Evolutionary conservation across 2,888 invertebrate species (phyloP).

Genomic region (Itoplectis maculator): DNA sequence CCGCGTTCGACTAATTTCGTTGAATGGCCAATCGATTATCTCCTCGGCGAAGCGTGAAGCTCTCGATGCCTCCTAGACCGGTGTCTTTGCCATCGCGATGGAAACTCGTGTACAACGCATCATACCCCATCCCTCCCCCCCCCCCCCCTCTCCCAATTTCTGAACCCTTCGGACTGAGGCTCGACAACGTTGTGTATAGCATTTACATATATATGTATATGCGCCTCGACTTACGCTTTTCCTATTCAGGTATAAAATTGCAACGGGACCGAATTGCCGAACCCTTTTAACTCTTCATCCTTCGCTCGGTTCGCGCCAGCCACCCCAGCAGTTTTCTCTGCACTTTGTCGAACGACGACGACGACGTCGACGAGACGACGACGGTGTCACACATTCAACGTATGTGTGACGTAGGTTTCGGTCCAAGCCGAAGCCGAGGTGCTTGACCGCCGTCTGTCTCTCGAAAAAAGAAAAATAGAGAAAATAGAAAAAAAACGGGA

Average conservation of each 20-base stretch:
- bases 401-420: too few species aligned
- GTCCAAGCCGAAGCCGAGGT: constrained; percentile 18
- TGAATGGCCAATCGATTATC: constrained; percentile 82
- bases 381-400: constrained; percentile 3
- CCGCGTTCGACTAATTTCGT: constrained; percentile 73
- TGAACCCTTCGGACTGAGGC: constrained; percentile 22
- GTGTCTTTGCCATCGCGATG: constrained; percentile 56
- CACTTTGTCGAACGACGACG: constrained; percentile 39
- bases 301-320: constrained; percentile 49
- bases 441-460: constrained; percentile 22
- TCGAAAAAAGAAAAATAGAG: constrained; percentile 25
- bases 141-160: not conserved
- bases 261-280: constrained; percentile 58
- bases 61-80: constrained; percentile 62
- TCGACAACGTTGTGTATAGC: not conserved
- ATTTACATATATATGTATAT: constrained; percentile 17
- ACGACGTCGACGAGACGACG: not conserved
- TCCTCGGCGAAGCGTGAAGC: constrained; percentile 79
- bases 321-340: constrained; percentile 28
- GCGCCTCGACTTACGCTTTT: constrained; percentile 68
- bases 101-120: constrained; percentile 55
- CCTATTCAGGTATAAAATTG: constrained; percentile 75
- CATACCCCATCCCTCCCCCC: not conserved
- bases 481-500: constrained; percentile 6
- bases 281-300: constrained; percentile 54